Evolutionary conservation across 2,888 invertebrate genomes (phyloP).

Genomic region (Monoplex corrugatus): DNA sequence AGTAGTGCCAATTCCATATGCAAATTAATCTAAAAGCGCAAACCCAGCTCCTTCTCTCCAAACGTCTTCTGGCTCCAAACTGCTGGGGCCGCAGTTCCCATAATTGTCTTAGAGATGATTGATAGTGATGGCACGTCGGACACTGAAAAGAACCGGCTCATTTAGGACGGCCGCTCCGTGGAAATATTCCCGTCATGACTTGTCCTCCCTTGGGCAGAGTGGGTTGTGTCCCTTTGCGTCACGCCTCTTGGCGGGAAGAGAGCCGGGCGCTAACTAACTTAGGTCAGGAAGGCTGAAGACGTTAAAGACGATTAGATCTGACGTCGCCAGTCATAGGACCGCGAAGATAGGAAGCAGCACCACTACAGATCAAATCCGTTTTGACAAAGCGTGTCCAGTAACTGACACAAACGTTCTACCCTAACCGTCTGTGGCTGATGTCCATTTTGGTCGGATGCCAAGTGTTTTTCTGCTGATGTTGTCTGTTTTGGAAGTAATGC

Average conservation of each 20-base stretch:
- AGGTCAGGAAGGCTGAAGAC: background rate
- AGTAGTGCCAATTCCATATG: too few relatives aligned
- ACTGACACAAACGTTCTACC: too few relatives aligned
- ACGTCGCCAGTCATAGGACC: background rate
- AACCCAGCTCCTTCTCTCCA: background rate
- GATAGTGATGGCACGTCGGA: constrained; percentile 15
- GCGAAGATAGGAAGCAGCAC: constrained; percentile 1
- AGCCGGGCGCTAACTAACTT: background rate
- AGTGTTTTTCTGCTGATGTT: background rate
- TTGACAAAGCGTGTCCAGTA: background rate
- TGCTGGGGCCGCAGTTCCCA: background rate
- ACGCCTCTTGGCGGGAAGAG: constrained; percentile 4
- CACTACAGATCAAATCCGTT: background rate
- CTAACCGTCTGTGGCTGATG: too few relatives aligned
- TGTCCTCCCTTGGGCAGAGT: background rate
- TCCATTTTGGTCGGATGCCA: background rate
- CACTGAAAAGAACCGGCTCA: constrained; percentile 18
- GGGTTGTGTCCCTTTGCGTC: constrained; percentile 29
- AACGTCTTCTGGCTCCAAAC: background rate
- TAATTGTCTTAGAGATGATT: constrained; percentile 10
- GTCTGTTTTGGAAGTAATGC: background rate
- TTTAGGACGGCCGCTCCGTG: background rate
- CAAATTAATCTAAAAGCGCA: background rate
- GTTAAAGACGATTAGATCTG: background rate
- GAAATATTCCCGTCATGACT: constrained; percentile 28